phyloP scores from a whole-genome alignment of 2,888 invertebrate genomes.

The Pseudanteris insignis region DNA sequence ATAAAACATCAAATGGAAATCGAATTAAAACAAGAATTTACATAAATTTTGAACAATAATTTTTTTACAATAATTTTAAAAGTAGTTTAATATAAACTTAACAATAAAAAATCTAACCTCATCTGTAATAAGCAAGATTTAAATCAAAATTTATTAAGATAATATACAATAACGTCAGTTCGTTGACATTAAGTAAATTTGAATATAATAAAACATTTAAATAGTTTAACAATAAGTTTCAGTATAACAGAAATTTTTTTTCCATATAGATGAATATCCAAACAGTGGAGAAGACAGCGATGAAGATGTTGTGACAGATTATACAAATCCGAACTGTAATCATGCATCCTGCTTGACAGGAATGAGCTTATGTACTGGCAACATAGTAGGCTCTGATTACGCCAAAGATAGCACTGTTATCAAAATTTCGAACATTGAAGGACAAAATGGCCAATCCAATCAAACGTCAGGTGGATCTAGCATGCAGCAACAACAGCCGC shows the following conservation, averaged over 20 bases:
- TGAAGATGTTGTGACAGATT: slow-evolving; percentile 83
- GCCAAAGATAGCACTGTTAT: slow-evolving; percentile 59
- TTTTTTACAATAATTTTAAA: too few relatives aligned
- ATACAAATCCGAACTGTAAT: slow-evolving; percentile 64
- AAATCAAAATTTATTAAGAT: too few relatives aligned
- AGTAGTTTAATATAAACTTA: too few relatives aligned
- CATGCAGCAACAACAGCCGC: slow-evolving; percentile 47
- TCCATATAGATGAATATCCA: slow-evolving; percentile 73
- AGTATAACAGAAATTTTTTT: neutral
- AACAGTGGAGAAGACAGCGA: slow-evolving; percentile 79
- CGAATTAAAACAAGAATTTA: too few relatives aligned
- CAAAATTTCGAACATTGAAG: slow-evolving; percentile 52
- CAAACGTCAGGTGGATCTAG: slow-evolving; percentile 28
- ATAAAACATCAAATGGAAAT: too few relatives aligned
- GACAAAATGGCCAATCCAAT: slow-evolving; percentile 26
- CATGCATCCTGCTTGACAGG: slow-evolving; percentile 54
- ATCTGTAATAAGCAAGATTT: too few relatives aligned
- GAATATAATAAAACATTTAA: too few relatives aligned
- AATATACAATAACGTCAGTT: too few relatives aligned
- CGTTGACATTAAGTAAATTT: too few relatives aligned
- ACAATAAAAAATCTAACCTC: too few relatives aligned
- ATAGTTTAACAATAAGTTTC: too few relatives aligned
- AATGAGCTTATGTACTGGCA: slow-evolving; percentile 54
- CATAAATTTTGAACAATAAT: too few relatives aligned
- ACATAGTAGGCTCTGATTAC: slow-evolving; percentile 53